phyloP scores from a whole-genome alignment of 2,113 vertebrate genomes.

The Anhinga anhinga region DNA sequence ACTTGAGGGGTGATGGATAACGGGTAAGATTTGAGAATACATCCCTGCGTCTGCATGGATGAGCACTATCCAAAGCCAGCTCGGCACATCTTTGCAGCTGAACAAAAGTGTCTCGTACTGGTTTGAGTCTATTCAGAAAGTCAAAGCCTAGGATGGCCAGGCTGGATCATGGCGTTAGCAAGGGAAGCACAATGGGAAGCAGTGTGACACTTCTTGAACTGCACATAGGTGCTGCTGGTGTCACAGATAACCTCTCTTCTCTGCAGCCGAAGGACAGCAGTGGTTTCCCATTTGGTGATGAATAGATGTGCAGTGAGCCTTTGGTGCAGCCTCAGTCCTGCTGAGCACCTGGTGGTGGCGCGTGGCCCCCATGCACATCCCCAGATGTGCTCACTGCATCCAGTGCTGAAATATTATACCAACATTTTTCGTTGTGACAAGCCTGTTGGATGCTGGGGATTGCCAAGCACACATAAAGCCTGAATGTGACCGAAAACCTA shows the following conservation, averaged over 20 bases:
- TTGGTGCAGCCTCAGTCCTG: not conserved
- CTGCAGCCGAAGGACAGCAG: not conserved
- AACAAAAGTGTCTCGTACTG: not conserved
- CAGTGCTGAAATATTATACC: not conserved
- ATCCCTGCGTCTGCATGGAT: fast-evolving
- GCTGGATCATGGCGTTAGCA: not conserved
- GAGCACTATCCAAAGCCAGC: fast-evolving
- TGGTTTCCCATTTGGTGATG: too few species aligned
- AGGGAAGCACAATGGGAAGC: not conserved
- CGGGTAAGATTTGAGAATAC: not conserved
- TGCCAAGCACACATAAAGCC: not conserved
- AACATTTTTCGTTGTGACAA: not conserved
- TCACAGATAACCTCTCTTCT: not conserved
- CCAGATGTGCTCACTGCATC: not conserved
- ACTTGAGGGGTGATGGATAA: not conserved
- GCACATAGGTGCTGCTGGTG: not conserved
- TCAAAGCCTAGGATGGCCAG: not conserved
- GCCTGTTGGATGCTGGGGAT: not conserved
- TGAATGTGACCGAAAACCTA: fast-evolving
- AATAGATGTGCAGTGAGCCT: not conserved
- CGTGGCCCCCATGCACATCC: fast-evolving
- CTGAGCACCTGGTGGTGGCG: not conserved
- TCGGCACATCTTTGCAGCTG: not conserved
- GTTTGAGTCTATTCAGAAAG: not conserved
- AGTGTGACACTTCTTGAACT: not conserved